These are phyloP conservation scores for Bombus superbus DNA, from an alignment of 1,140 invertebrate species.

Conservation along the genomic window DNA sequence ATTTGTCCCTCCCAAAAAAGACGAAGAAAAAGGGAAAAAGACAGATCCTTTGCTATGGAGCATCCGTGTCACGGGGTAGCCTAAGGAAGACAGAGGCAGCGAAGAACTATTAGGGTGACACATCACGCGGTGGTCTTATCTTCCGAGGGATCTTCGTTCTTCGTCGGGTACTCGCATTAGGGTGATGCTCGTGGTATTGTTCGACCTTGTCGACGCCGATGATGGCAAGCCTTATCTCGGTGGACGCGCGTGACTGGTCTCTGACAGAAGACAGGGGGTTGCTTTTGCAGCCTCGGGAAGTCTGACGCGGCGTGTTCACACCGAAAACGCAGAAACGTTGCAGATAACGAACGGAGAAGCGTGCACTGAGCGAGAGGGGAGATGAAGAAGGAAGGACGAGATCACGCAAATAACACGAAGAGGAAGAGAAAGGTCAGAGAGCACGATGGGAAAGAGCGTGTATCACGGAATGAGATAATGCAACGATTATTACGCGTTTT, in stretches of 20 bases:
- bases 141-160: constrained; percentile 42
- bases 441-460: no score
- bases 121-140: constrained; percentile 62
- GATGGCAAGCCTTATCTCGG: constrained; percentile 68
- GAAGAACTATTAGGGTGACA: constrained; percentile 66
- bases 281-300: constrained; percentile 38
- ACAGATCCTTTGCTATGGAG: neutral
- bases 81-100: constrained; percentile 16
- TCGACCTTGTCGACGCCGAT: constrained; percentile 64
- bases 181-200: constrained; percentile 58
- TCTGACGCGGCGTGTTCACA: constrained; percentile 37
- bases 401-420: neutral
- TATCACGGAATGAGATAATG: no score
- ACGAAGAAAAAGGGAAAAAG: neutral
- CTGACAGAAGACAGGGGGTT: constrained; percentile 50
- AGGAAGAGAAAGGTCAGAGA: no score
- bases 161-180: constrained; percentile 13
- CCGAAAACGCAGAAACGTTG: constrained; percentile 44
- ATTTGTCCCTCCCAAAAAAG: neutral
- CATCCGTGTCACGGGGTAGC: neutral
- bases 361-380: neutral
- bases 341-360: constrained; percentile 27
- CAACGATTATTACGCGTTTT: no score
- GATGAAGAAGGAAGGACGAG: neutral
- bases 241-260: constrained; percentile 70